phyloP scores from a whole-genome alignment of 2,113 vertebrate species.

The Carassius carassius region DNA sequence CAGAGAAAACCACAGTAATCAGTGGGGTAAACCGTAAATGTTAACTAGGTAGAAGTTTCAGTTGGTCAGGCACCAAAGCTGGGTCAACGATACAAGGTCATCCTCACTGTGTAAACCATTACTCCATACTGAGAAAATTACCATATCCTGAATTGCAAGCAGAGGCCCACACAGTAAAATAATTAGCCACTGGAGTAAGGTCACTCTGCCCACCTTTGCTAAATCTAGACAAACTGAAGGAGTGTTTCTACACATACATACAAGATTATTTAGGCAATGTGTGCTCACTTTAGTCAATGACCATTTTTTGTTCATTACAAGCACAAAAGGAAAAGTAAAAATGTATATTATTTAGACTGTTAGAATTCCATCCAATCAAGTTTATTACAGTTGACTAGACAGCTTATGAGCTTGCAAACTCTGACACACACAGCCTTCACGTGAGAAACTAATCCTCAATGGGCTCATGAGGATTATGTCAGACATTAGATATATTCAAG shows the following conservation, averaged over 20 bases:
- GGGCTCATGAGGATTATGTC: background rate
- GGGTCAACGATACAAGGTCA: background rate
- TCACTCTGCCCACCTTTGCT: background rate
- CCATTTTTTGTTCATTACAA: background rate
- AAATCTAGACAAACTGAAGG: background rate
- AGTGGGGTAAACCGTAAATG: background rate
- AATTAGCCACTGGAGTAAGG: background rate
- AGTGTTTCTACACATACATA: background rate
- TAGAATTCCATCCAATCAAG: background rate
- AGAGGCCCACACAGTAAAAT: background rate
- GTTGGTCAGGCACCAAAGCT: background rate
- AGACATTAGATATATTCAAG: background rate
- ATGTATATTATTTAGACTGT: background rate
- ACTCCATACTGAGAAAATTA: background rate
- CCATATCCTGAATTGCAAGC: background rate
- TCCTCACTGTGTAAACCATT: background rate
- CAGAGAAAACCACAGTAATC: background rate
- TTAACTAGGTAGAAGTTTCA: background rate
- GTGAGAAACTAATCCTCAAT: background rate
- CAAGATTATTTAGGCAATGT: background rate
- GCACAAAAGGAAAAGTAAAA: no score
- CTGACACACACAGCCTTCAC: background rate
- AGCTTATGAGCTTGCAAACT: background rate
- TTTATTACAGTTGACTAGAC: background rate
- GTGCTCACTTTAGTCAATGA: background rate